Conservation (phyloP, 2,888 invertebrate species). For the Tenthredo notha region DNA sequence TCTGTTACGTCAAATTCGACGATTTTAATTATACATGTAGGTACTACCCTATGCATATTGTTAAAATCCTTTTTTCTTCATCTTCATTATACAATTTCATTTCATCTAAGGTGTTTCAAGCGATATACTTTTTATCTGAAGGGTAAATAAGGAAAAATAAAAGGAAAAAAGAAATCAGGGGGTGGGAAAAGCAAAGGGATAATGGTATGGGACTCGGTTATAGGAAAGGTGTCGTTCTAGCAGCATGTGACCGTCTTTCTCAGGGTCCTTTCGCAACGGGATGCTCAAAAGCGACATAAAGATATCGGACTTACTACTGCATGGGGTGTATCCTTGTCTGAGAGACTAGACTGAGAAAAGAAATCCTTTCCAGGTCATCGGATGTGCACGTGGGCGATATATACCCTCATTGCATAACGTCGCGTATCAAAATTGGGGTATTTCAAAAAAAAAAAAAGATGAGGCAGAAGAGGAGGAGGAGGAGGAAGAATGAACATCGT, state of each 20-base stretch:
- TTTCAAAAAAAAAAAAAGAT: neutral
- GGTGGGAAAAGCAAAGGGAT: neutral
- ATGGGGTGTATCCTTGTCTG: neutral
- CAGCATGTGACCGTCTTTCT: slow-evolving; percentile 49
- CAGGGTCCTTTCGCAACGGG: slow-evolving; percentile 27
- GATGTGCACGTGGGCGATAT: neutral
- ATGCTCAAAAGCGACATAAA: slow-evolving; percentile 16
- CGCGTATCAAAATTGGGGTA: neutral
- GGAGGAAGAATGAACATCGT: neutral
- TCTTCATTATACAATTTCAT: neutral
- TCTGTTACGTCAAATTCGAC: neutral
- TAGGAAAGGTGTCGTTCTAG: slow-evolving; percentile 35
- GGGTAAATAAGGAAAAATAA: neutral
- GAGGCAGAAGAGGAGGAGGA: neutral
- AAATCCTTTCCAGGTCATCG: slow-evolving; percentile 8
- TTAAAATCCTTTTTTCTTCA: too few species aligned
- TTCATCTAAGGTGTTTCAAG: neutral
- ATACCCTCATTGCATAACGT: neutral
- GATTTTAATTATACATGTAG: neutral
- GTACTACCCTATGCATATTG: too few species aligned
- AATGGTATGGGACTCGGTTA: slow-evolving; percentile 2
- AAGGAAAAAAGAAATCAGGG: neutral
- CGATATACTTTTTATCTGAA: neutral
- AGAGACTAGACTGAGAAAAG: neutral
- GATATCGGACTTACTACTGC: slow-evolving; percentile 27